Percentiles rank a stretch among this genome's conserved stretches.
These are phyloP conservation scores for Procambarus clarkii DNA, from an alignment of 1,140 invertebrate genomes.

Conservation along the genomic window DNA sequence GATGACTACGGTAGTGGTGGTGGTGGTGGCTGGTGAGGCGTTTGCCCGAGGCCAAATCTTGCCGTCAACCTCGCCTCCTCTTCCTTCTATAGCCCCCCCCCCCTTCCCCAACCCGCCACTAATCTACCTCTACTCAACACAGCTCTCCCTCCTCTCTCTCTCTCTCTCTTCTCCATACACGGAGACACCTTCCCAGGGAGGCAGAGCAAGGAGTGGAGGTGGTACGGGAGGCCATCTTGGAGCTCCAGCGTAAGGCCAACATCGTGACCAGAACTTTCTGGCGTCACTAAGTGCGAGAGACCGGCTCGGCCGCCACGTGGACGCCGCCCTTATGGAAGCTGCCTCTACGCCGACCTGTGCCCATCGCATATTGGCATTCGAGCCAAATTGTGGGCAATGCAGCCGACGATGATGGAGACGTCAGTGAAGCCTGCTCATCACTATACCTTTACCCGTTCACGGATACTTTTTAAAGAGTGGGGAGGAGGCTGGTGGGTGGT, in stretches of 20 bases:
- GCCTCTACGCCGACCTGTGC: slow-evolving; percentile 8
- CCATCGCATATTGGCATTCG: slow-evolving; percentile 38
- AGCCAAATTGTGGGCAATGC: slow-evolving; percentile 35
- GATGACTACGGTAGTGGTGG: no score
- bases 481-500: neutral
- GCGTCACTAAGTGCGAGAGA: slow-evolving; percentile 31
- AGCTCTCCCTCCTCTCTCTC: no score
- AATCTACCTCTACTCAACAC: no score
- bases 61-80: neutral
- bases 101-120: neutral
- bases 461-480: neutral
- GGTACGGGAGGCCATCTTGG: slow-evolving; percentile 19
- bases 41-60: neutral
- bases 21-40: neutral
- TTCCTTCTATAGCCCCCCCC: neutral
- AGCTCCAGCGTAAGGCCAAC: slow-evolving; percentile 24
- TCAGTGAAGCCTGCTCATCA: slow-evolving; percentile 11
- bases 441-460: slow-evolving; percentile 1
- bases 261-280: slow-evolving; percentile 31
- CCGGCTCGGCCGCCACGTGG: neutral
- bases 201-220: neutral
- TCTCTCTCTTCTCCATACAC: no score
- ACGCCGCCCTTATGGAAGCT: slow-evolving; percentile 5
- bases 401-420: slow-evolving; percentile 33
- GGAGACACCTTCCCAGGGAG: neutral